These are phyloP conservation scores for Tetranychus urticae DNA, from an alignment of 1,140 invertebrate species.

Conservation along the genomic window DNA sequence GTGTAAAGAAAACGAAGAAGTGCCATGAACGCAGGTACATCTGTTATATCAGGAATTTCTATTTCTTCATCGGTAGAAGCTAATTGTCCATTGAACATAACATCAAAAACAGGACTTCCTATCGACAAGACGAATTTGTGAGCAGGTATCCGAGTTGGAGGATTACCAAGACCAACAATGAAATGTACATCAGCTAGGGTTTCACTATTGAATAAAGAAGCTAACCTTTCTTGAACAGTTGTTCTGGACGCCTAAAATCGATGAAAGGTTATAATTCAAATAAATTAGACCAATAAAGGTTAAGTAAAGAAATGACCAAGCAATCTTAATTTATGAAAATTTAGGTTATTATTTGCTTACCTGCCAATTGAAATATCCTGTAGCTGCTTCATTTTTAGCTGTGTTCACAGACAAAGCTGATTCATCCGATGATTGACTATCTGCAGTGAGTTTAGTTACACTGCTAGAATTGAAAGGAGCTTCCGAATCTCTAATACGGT, in stretches of 20 bases:
- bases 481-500: background rate
- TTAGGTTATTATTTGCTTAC: too few species aligned
- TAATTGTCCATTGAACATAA: constrained; percentile 55
- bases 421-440: too few species aligned
- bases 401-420: too few species aligned
- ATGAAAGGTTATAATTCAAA: background rate
- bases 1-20: constrained; percentile 50
- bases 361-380: too few species aligned
- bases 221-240: constrained; percentile 24
- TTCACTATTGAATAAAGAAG: constrained; percentile 55
- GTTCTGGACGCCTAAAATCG: background rate
- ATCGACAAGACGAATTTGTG: constrained; percentile 61
- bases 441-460: background rate
- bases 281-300: too few species aligned
- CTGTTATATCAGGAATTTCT: constrained; percentile 51
- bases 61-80: constrained; percentile 26
- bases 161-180: constrained; percentile 38
- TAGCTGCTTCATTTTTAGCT: too few species aligned
- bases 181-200: constrained; percentile 55
- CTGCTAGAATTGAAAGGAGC: background rate
- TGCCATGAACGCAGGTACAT: constrained; percentile 46
- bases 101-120: constrained; percentile 60
- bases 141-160: constrained; percentile 47
- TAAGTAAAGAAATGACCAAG: too few species aligned
- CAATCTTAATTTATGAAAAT: too few species aligned